Percentiles rank a stretch among this genome's conserved stretches.
phyloP scores from a whole-genome alignment of 2,113 vertebrate genomes.

The Theristicus caerulescens region DNA sequence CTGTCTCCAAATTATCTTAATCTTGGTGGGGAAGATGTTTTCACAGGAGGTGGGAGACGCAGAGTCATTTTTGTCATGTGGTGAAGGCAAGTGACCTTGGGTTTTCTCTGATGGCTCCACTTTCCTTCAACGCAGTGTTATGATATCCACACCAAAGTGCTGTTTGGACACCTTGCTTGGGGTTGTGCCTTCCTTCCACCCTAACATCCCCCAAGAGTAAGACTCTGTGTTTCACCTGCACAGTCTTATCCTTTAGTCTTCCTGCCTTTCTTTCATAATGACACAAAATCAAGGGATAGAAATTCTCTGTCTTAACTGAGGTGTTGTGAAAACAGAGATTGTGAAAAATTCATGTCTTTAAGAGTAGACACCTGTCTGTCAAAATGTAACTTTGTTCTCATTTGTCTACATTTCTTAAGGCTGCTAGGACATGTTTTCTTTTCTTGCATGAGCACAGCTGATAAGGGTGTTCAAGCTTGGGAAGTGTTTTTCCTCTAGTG shows the following conservation, averaged over 20 bases:
- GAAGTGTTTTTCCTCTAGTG: neutral
- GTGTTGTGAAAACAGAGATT: neutral
- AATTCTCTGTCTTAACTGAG: neutral
- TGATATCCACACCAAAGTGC: neutral
- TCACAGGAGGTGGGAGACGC: neutral
- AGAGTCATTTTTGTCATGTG: neutral
- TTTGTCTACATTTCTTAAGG: neutral
- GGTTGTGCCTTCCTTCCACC: neutral
- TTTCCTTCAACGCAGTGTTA: rapidly evolving
- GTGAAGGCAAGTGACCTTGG: neutral
- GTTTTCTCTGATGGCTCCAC: neutral
- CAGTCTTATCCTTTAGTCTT: neutral
- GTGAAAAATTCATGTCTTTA: neutral
- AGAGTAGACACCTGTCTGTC: neutral
- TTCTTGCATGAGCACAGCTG: neutral
- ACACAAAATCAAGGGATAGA: neutral
- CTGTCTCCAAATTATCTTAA: neutral
- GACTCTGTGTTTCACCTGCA: neutral
- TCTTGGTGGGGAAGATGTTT: neutral
- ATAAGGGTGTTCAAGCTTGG: neutral
- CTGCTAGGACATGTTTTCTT: neutral
- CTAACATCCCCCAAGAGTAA: neutral
- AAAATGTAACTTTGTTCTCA: neutral
- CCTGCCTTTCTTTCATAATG: neutral
- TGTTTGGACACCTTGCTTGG: neutral